Evolutionary conservation across 2,888 invertebrate species (phyloP), one percentile per base, ranked within the genome.

Genomic region (Acleris laterana): DNA sequence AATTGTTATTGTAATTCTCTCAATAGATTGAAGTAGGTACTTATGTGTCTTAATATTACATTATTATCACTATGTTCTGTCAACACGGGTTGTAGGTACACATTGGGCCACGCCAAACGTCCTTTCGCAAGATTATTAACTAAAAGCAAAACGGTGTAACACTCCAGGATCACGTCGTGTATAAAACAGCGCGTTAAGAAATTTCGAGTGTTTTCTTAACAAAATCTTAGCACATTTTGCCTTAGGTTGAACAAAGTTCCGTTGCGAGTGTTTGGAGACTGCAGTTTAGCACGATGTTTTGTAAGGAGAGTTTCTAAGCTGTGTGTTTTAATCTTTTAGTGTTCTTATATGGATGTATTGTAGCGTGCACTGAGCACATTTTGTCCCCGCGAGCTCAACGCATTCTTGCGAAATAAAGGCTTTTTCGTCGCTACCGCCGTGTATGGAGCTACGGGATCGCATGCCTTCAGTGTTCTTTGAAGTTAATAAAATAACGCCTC

Each of bases 111-210:
- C 64, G 63, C 63, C 50, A 57, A 57, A 63, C 64, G 53, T 52
- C 61, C 42, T 65, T 66, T 68, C 67, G 68, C 63, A 69, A 79
- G 80, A 81, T 81, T 84, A 85, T 84, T 81, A 84, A 79, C 82
- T 88, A 86, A 88, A 82, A 88, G 87, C 83, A 81, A 87, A 88
- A 83, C 85, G 80, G 74, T 87, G 87, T 87, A 71, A 72, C 77
- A 63, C 76, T 65, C 72, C 75, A 72, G 75, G 80, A 76, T 71
- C 75, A 74, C 75, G 71, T 77, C 83, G 78, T 78, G 84, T 83
- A 83, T 82, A 79, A 82, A 85, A 83, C 82, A 82, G 69, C 71
- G 69, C 72, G 77, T 72, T 76, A 80, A 80, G 83, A 82, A 82
- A 79, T 80, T 82, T 77, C 71, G 71, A 70, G 71, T 70, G 71